Evolutionary conservation across 1,140 invertebrate genomes (phyloP).

Genomic region (Onthophagus taurus): DNA sequence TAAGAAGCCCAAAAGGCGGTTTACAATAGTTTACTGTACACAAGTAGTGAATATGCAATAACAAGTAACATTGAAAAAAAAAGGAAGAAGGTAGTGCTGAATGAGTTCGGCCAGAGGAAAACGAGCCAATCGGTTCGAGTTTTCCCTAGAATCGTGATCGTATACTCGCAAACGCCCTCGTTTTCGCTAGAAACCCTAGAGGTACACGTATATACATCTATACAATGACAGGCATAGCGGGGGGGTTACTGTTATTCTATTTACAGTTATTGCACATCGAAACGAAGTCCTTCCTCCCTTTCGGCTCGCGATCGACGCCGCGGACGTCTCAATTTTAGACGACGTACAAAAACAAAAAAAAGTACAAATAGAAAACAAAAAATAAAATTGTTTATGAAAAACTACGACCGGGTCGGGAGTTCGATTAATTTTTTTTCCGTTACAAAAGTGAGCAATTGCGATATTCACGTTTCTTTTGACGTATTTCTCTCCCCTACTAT

Average conservation of each 20-base stretch:
- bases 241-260: slow-evolving; percentile 25
- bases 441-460: slow-evolving; percentile 28
- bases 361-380: too few relatives aligned
- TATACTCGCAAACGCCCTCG: not conserved
- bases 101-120: not conserved
- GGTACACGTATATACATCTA: slow-evolving; percentile 34
- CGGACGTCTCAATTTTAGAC: too few relatives aligned
- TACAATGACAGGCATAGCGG: slow-evolving; percentile 32
- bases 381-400: too few relatives aligned
- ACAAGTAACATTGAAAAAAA: slow-evolving; percentile 31
- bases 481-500: too few relatives aligned
- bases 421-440: too few relatives aligned
- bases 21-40: slow-evolving; percentile 35
- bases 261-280: slow-evolving; percentile 39
- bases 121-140: not conserved
- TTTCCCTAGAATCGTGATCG: not conserved
- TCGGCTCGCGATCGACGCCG: too few relatives aligned
- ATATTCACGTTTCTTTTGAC: too few relatives aligned
- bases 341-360: too few relatives aligned
- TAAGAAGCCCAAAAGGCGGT: slow-evolving; percentile 35
- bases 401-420: too few relatives aligned
- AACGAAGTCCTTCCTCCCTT: too few relatives aligned
- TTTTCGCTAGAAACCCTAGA: slow-evolving; percentile 13
- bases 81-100: too few relatives aligned
- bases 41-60: slow-evolving; percentile 35